phyloP scores from a whole-genome alignment of 2,113 vertebrate genomes.

The Clarias macrocephalus region DNA sequence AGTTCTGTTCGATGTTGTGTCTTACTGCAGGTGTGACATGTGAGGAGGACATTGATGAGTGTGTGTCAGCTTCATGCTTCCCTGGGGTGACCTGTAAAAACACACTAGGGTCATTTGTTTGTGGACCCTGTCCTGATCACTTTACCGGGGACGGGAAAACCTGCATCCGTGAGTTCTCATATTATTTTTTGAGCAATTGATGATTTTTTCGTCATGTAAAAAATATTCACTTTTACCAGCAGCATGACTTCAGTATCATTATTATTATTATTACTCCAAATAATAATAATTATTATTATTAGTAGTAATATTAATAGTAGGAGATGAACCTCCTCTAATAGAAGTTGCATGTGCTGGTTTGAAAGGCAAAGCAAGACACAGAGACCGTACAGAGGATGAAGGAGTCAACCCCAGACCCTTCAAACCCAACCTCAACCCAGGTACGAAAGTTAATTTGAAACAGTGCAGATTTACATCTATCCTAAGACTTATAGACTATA shows the following conservation, averaged over 20 bases:
- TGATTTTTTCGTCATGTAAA: background rate
- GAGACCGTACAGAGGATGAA: background rate
- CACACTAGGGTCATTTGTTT: slow-evolving; percentile 80
- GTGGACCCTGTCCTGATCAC: slow-evolving; percentile 78
- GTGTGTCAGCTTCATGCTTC: slow-evolving; percentile 77
- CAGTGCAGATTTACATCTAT: background rate
- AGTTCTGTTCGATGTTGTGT: background rate
- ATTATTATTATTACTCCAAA: background rate
- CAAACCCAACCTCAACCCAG: slow-evolving; percentile 15
- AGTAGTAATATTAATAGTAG: background rate
- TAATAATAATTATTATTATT: background rate
- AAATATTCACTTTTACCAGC: background rate
- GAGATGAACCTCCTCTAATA: background rate
- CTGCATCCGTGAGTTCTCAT: slow-evolving; percentile 66
- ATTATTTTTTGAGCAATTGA: background rate
- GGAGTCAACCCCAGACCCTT: background rate
- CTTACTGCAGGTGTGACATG: slow-evolving; percentile 77
- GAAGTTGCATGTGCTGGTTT: slow-evolving; percentile 3
- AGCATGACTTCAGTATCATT: background rate
- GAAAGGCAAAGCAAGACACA: background rate
- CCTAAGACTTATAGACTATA: background rate
- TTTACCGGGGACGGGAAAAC: slow-evolving; percentile 76
- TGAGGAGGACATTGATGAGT: slow-evolving; percentile 85
- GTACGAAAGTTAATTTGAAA: background rate
- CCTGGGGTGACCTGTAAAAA: slow-evolving; percentile 78